Percentiles rank a stretch among this genome's conserved stretches.
These are phyloP conservation scores for Lichenostomus cassidix DNA, from an alignment of 2,113 vertebrate genomes.

Conservation along the genomic window DNA sequence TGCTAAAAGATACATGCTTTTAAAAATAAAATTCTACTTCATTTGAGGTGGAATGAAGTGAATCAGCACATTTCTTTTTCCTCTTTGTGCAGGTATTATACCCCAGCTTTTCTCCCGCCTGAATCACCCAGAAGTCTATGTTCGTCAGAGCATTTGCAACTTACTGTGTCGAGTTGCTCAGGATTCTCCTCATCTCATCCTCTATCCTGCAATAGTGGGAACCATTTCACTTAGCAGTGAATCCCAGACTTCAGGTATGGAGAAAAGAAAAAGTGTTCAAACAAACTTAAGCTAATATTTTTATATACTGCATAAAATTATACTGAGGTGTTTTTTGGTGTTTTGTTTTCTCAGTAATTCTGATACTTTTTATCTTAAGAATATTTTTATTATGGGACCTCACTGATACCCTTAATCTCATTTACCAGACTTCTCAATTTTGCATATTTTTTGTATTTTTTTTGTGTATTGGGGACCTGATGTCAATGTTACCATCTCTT, in stretches of 20 bases:
- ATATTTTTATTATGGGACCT: neutral
- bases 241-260: conserved; percentile 87
- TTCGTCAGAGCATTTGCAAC: conserved; percentile 96
- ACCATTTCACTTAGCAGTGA: conserved; percentile 95
- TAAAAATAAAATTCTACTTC: neutral
- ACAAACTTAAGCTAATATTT: neutral
- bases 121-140: conserved; percentile 96
- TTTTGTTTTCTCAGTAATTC: neutral
- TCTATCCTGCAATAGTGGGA: conserved; percentile 97
- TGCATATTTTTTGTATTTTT: neutral
- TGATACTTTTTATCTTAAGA: neutral
- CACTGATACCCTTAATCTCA: neutral
- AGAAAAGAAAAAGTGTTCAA: neutral
- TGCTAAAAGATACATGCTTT: neutral
- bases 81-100: conserved; percentile 85
- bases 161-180: conserved; percentile 94
- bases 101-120: conserved; percentile 97
- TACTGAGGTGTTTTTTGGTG: neutral
- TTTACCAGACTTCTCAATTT: neutral
- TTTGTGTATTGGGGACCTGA: neutral
- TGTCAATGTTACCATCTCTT: neutral
- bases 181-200: conserved; percentile 94
- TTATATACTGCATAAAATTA: neutral
- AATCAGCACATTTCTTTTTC: neutral
- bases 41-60: neutral